A percentile compares a stretch with the other conserved stretches of the same genome.
These are phyloP conservation scores for Drosophila lini DNA, from an alignment of 1,140 invertebrate genomes.

Conservation along the genomic window DNA sequence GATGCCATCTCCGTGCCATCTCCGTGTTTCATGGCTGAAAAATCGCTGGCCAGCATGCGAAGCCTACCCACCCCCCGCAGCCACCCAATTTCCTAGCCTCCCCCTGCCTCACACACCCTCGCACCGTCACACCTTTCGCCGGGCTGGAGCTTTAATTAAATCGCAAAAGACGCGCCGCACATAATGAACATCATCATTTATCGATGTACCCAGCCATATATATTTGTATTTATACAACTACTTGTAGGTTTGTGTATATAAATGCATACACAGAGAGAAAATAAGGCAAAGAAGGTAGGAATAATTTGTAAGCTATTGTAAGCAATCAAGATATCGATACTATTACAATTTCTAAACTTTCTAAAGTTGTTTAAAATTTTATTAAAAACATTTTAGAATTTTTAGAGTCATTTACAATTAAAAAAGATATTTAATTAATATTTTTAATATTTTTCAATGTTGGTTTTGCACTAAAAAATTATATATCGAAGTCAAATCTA, in stretches of 20 bases:
- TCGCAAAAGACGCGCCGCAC: constrained; percentile 70
- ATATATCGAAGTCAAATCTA: neutral
- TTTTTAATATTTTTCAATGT: neutral
- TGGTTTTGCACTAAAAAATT: neutral
- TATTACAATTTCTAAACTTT: too few species aligned
- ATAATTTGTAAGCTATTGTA: too few species aligned
- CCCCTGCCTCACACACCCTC: neutral
- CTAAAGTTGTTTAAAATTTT: too few species aligned
- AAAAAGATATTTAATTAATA: neutral
- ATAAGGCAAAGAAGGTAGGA: neutral
- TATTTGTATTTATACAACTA: constrained; percentile 7
- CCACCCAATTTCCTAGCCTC: neutral
- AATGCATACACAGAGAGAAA: neutral
- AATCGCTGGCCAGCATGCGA: constrained; percentile 53
- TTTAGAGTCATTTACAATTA: neutral
- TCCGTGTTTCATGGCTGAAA: constrained; percentile 28
- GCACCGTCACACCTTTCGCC: too few species aligned
- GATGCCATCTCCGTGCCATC: constrained; percentile 13
- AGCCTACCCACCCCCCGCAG: constrained; percentile 21
- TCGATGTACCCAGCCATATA: constrained; percentile 15
- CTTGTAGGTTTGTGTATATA: neutral
- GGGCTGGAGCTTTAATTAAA: constrained; percentile 69
- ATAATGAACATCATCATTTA: constrained; percentile 79
- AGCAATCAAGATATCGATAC: too few species aligned
- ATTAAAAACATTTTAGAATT: neutral